These are phyloP conservation scores for Phymanthus crucifer DNA, from an alignment of 92 coral and sea anemone species.

Conservation along the genomic window DNA sequence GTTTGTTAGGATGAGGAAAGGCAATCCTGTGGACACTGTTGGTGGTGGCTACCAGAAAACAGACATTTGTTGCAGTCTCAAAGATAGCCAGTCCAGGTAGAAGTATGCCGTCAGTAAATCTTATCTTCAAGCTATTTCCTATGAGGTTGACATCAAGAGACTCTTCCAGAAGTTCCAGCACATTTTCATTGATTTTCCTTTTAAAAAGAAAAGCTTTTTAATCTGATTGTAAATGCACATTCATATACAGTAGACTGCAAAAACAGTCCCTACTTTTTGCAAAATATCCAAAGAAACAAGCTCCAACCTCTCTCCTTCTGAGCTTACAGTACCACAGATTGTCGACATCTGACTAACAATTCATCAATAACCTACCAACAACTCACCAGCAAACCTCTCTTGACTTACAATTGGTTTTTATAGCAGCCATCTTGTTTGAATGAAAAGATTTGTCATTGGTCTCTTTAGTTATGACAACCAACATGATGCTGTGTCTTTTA, in stretches of 20 bases:
- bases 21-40: slow-evolving; percentile 88
- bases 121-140: slow-evolving; percentile 68
- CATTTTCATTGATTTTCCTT: slow-evolving; percentile 86
- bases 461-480: too few relatives aligned
- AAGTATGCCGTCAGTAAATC: slow-evolving; percentile 68
- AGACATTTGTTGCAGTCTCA: slow-evolving; percentile 72
- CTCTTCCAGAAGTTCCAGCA: slow-evolving; percentile 76
- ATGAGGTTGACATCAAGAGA: slow-evolving; percentile 77
- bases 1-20: slow-evolving; percentile 80
- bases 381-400: too few relatives aligned
- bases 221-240: neutral
- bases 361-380: too few relatives aligned
- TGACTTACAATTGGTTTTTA: too few relatives aligned
- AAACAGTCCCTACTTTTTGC: too few relatives aligned
- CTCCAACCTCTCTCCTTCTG: too few relatives aligned
- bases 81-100: slow-evolving; percentile 78
- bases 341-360: too few relatives aligned
- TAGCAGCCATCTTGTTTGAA: too few relatives aligned
- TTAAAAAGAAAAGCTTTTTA: neutral
- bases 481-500: too few relatives aligned
- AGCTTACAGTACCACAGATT: too few relatives aligned
- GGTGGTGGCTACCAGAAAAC: slow-evolving; percentile 82
- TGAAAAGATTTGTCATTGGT: too few relatives aligned
- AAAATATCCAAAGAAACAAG: too few relatives aligned
- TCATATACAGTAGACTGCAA: neutral